phyloP scores from a whole-genome alignment of 2,888 invertebrate genomes.

The Apeira syringaria region DNA sequence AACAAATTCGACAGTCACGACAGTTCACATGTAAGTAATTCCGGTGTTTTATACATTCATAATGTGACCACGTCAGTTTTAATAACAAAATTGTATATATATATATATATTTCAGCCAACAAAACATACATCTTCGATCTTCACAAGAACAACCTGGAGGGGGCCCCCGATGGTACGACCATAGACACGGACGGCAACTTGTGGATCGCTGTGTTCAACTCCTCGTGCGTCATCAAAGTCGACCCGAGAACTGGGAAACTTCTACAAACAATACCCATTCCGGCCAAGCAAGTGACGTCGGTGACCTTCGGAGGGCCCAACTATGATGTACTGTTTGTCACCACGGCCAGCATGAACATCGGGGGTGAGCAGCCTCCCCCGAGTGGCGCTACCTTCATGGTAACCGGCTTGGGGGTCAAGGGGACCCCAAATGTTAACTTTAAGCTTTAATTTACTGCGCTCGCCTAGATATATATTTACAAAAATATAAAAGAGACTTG shows the following conservation, averaged over 20 bases:
- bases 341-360: constrained; percentile 76
- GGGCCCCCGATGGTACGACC: constrained; percentile 88
- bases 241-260: constrained; percentile 81
- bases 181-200: constrained; percentile 90
- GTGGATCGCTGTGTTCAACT: constrained; percentile 89
- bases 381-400: constrained; percentile 84
- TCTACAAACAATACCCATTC: constrained; percentile 78
- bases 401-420: constrained; percentile 84
- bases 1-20: no score
- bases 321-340: constrained; percentile 87
- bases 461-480: no score
- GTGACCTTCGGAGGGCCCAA: constrained; percentile 89
- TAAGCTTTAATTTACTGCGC: constrained; percentile 36
- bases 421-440: constrained; percentile 69
- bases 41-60: no score
- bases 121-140: constrained; percentile 85
- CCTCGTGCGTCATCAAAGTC: constrained; percentile 81
- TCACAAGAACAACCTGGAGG: constrained; percentile 56
- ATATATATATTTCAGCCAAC: constrained; percentile 85
- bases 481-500: no score
- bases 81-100: no score
- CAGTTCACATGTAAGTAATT: no score
- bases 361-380: constrained; percentile 65
- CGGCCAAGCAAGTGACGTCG: constrained; percentile 87
- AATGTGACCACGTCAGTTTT: no score